These are phyloP conservation scores for Callaeas wilsoni DNA, from an alignment of 2,113 vertebrate genomes.

Conservation along the genomic window DNA sequence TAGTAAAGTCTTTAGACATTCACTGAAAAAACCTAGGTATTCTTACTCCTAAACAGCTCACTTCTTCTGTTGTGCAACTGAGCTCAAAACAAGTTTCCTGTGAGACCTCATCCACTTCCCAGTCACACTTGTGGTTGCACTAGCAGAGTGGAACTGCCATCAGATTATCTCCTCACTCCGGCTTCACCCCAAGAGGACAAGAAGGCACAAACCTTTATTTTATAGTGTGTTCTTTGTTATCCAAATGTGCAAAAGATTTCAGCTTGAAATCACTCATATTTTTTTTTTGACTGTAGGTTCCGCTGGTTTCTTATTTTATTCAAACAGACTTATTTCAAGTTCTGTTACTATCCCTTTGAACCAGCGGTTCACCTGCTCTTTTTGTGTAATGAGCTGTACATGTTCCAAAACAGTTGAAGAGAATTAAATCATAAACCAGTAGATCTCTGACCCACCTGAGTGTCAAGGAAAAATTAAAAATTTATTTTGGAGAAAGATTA, in stretches of 20 bases:
- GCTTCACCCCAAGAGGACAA: background rate
- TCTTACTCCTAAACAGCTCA: background rate
- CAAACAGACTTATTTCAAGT: background rate
- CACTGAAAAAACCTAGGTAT: background rate
- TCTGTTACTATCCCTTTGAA: background rate
- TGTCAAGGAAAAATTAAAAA: slow-evolving; percentile 19
- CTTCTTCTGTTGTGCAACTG: background rate
- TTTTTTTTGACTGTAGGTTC: background rate
- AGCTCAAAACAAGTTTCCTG: fast-evolving
- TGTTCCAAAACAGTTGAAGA: background rate
- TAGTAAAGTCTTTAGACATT: background rate
- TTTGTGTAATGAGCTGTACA: background rate
- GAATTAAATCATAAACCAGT: slow-evolving; percentile 13
- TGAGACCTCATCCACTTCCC: background rate
- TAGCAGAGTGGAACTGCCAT: background rate
- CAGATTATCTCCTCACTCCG: background rate
- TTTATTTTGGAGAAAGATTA: background rate
- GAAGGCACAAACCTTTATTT: background rate
- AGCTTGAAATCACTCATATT: background rate
- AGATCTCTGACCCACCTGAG: background rate
- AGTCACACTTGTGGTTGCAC: background rate
- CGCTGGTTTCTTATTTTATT: background rate
- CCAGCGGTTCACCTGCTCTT: background rate
- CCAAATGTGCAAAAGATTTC: background rate
- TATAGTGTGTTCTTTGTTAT: background rate